Base-by-base conservation (phyloP, 2,888 invertebrate species). In the Thecophora atra region DNA sequence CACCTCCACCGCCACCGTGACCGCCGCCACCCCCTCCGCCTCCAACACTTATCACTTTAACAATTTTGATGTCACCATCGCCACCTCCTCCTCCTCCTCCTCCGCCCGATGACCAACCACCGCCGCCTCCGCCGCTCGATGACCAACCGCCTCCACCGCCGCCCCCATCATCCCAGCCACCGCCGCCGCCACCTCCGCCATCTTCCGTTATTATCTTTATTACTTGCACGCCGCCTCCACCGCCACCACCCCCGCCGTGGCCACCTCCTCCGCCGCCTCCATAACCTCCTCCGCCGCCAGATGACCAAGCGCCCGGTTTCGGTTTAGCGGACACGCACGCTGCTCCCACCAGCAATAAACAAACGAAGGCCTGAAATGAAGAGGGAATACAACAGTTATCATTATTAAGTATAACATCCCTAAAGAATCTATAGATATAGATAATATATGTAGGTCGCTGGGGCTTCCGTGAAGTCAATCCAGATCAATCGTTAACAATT, bases 271-370 rank as follows among this genome's bases (percentile, higher is more conserved):
- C 76, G 37, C 75, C 74, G 30, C 78, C 78, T 15, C 77, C 74
- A 7, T 71, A 51, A 6, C 70, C 69, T 2, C 69, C 69, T 7
- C 69, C 70, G 5, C 70, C 70, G 5, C 70, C 70, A 5, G 54
- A 66, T 52, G 66, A 66, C 63, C 81, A 79, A 19, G 82, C 81
- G 7, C 79, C 78, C 6, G 79, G 78, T 42, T 81, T 85, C 2
- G 84, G 84, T 68, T 84, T 84, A 68, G 81, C 83, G 58, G 81
- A 76, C 1, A 84, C 84, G 58, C 84, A 81, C 74, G 83, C 84
- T 28, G 78, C 83, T 72, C 85, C 84, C 73, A 84, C 80, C 54
- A 84, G 76, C 71, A 85, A 75, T 72, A 84, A 78, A 80, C 84
- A 84, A 70, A 85, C 80, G 77, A 84, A 83, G 65, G 82, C 82